Evolutionary conservation across 2,888 invertebrate genomes (phyloP).

Genomic region (Acleris literana): DNA sequence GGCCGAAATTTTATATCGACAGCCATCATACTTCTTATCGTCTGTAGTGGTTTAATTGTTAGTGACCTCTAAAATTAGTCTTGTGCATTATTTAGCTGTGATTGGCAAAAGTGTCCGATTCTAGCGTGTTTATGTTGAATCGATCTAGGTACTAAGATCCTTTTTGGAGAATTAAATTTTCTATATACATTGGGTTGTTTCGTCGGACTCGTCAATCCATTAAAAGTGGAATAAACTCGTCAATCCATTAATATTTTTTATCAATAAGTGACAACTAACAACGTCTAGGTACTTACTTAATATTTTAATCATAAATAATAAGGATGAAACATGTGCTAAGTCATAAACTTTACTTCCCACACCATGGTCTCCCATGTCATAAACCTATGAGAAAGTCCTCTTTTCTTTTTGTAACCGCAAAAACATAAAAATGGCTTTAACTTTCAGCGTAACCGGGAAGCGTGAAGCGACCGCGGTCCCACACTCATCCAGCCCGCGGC

Average conservation of each 20-base stretch:
- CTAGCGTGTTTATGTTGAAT: background rate
- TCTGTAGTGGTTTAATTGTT: too few species aligned
- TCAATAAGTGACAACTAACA: too few species aligned
- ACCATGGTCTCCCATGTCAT: slow-evolving; percentile 3
- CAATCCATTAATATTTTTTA: too few species aligned
- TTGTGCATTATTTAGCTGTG: too few species aligned
- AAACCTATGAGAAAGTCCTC: slow-evolving; percentile 23
- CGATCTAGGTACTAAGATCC: too few species aligned
- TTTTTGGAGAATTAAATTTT: too few species aligned
- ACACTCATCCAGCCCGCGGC: slow-evolving; percentile 54
- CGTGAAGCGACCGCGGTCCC: slow-evolving; percentile 66
- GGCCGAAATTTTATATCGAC: too few species aligned
- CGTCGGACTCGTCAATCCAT: background rate
- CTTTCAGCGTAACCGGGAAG: slow-evolving; percentile 55
- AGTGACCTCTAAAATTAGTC: too few species aligned
- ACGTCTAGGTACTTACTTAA: too few species aligned
- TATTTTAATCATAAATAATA: background rate
- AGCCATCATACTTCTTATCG: too few species aligned
- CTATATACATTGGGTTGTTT: too few species aligned
- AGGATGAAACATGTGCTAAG: background rate
- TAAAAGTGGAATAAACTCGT: background rate
- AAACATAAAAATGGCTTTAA: slow-evolving; percentile 21
- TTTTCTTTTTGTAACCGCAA: slow-evolving; percentile 53
- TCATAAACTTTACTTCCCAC: slow-evolving; percentile 6
- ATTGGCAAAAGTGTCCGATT: background rate